phyloP scores from a whole-genome alignment of 2,113 vertebrate species.

The Scopus umbretta region DNA sequence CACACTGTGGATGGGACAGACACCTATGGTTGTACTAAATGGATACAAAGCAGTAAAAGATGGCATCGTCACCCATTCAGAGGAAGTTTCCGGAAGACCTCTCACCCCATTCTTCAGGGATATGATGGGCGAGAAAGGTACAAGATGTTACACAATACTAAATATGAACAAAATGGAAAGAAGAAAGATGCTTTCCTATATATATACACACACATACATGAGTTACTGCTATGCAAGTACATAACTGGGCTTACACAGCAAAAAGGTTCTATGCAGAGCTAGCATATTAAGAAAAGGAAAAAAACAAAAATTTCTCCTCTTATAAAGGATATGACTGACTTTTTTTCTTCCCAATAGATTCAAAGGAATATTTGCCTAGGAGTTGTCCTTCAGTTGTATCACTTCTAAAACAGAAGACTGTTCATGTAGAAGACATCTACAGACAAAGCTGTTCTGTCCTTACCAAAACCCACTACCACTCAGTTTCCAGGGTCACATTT shows the following conservation, averaged over 20 bases:
- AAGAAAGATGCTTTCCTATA: not conserved
- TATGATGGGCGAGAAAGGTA: conserved; percentile 68
- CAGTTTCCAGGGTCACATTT: not conserved
- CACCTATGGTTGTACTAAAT: conserved; percentile 54
- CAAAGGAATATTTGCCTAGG: not conserved
- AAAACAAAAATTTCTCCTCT: not conserved
- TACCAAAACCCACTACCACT: not conserved
- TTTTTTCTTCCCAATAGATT: not conserved
- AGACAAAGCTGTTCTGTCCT: not conserved
- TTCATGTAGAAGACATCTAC: not conserved
- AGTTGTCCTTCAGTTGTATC: not conserved
- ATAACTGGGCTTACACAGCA: not conserved
- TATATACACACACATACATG: too few species aligned
- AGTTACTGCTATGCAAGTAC: not conserved
- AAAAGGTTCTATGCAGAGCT: not conserved
- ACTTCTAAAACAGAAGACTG: not conserved
- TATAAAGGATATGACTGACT: not conserved
- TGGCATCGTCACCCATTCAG: conserved; percentile 48
- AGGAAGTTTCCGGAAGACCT: conserved; percentile 53
- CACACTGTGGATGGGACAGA: conserved; percentile 60
- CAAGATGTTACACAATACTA: not conserved
- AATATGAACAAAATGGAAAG: not conserved
- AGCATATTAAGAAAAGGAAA: not conserved
- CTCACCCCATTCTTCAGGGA: conserved; percentile 54
- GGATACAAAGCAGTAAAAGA: conserved; percentile 63